A percentile compares a stretch with the other conserved stretches of the same genome.
phyloP scores from a whole-genome alignment of 2,888 invertebrate species.

The Thymelicus acteon region DNA sequence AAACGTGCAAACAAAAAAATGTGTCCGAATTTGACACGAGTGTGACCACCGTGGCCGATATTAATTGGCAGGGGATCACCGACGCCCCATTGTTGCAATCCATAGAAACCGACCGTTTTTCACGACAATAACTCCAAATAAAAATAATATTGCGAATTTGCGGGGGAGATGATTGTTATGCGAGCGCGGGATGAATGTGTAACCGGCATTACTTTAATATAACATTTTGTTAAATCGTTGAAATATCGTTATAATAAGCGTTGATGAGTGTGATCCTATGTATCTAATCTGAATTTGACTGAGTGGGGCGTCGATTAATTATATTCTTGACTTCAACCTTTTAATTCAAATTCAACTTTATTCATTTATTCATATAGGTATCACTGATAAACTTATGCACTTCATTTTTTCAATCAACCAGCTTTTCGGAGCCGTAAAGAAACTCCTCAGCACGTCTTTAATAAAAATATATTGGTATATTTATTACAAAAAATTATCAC shows the following conservation, averaged over 20 bases:
- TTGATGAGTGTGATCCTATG: too few species aligned
- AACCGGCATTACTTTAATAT: slow-evolving; percentile 25
- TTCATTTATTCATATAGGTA: too few species aligned
- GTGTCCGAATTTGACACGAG: slow-evolving; percentile 70
- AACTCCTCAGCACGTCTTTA: too few species aligned
- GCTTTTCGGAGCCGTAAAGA: too few species aligned
- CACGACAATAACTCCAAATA: slow-evolving; percentile 67
- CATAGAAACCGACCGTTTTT: slow-evolving; percentile 70
- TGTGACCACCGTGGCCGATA: slow-evolving; percentile 79
- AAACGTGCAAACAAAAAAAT: slow-evolving; percentile 58
- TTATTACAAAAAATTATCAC: too few species aligned
- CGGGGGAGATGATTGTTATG: slow-evolving; percentile 70
- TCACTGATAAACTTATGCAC: too few species aligned
- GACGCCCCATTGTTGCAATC: slow-evolving; percentile 60
- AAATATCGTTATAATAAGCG: neutral
- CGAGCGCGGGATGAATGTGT: slow-evolving; percentile 25
- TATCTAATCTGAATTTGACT: too few species aligned
- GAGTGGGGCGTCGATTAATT: too few species aligned
- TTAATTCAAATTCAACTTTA: too few species aligned
- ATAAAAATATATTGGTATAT: too few species aligned
- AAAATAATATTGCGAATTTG: slow-evolving; percentile 74
- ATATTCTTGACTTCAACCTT: too few species aligned
- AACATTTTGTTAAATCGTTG: slow-evolving; percentile 7
- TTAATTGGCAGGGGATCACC: slow-evolving; percentile 82
- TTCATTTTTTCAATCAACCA: too few species aligned